These are phyloP conservation scores for Potamarius usumacintae DNA, from an alignment of 2,113 vertebrate species.

Conservation along the genomic window DNA sequence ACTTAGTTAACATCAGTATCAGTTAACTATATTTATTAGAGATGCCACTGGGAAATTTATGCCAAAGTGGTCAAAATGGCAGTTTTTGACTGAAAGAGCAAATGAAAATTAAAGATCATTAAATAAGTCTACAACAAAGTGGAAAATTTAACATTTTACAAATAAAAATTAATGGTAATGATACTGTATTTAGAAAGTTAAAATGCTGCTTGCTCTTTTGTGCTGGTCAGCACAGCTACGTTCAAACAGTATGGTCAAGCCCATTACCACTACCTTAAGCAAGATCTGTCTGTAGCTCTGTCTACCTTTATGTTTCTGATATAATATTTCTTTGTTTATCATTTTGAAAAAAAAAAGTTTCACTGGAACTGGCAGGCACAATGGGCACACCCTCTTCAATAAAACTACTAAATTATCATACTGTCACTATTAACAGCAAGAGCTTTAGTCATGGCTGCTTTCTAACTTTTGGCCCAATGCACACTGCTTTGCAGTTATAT, in stretches of 20 bases:
- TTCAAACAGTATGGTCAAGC: background rate
- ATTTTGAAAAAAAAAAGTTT: background rate
- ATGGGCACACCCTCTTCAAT: background rate
- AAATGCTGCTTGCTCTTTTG: background rate
- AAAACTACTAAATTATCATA: background rate
- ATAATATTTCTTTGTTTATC: background rate
- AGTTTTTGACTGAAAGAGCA: background rate
- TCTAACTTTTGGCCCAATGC: background rate
- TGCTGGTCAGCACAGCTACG: background rate
- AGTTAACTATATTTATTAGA: background rate
- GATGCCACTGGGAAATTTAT: background rate
- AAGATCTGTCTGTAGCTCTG: background rate
- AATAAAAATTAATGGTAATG: background rate
- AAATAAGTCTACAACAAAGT: background rate
- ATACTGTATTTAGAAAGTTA: background rate
- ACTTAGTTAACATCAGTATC: background rate
- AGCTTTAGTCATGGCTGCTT: background rate
- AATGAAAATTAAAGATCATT: background rate
- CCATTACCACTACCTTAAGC: background rate
- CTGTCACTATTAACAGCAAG: background rate
- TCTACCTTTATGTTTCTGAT: background rate
- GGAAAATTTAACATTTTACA: background rate
- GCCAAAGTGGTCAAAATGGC: background rate
- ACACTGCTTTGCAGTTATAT: background rate
- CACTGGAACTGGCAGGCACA: background rate